Base-by-base conservation (phyloP, 2,888 invertebrate species). In the Drosophila koepferae region DNA sequence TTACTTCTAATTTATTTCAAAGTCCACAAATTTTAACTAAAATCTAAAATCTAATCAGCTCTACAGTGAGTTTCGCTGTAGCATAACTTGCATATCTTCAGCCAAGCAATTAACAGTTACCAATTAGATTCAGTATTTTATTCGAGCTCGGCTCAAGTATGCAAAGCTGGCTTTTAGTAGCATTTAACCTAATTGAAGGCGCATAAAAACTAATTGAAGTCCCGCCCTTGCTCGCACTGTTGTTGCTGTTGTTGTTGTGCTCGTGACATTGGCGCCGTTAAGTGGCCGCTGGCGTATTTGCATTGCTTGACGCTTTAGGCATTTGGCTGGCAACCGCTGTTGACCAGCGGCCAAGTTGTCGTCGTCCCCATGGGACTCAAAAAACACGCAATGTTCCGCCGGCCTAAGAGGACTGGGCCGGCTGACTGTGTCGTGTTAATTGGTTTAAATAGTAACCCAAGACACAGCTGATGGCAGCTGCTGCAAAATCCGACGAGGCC, bases 361-460 rank as follows among this genome's bases (percentile, higher is more conserved):
- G 40, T 28, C n/a, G 40, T 56, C 81, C 53, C 34, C 77, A 44
- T 38, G 82, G 69, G 85, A 77, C 53, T 48, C 40, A 28, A 46
- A 61, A 55, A 20, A 31, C 48, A 48, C 48, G 48, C 48, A 48
- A 48, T n/a, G 48, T 1, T 2, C 2, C 8, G 3, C 23, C 8
- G 46, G 23, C 8, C 23, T 7, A 3, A n/a, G 23, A 20, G 7
- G 20, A 46, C 44, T 20, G 23, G 3, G 12, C 49, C n/a, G 28
- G 12, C 18, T 7, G 41, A 58, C 59, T 54, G 53, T 61, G 73
- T 74, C 62, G 77, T 81, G 90, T 88, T 86, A 90, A 86, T 90
- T 90, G 80, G 90, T 88, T 90, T 86, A 88, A 83, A 86, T 74
- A 88, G 86, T 86, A 86, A 86, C 75, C 77, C 72, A 75, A 85